Percentiles rank a stretch among this genome's conserved stretches.
Evolutionary conservation across 2,113 vertebrate genomes (phyloP).

Genomic region (Junco hyemalis): DNA sequence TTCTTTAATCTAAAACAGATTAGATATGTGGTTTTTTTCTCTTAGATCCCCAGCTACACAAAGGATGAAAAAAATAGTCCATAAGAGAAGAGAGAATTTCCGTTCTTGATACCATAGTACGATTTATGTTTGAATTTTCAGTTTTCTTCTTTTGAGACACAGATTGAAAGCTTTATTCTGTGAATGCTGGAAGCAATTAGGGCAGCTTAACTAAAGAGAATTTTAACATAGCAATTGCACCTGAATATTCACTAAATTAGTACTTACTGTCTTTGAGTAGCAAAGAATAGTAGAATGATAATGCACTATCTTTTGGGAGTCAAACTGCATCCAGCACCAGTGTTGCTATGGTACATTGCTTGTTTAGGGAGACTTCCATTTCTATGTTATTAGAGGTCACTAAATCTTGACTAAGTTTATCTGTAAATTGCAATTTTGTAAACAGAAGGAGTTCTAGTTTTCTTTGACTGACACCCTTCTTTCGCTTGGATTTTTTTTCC

Average conservation of each 20-base stretch:
- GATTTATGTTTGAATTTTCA: neutral
- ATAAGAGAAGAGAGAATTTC: neutral
- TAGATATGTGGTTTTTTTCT: rapidly evolving
- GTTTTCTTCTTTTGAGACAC: neutral
- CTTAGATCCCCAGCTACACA: neutral
- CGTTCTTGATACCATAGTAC: neutral
- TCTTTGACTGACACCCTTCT: neutral
- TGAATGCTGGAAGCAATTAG: neutral
- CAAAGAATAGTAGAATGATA: neutral
- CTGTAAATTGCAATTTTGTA: neutral
- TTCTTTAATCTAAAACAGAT: neutral
- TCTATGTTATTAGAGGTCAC: neutral
- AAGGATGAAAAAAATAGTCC: neutral
- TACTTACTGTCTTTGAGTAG: neutral
- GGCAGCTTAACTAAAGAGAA: neutral
- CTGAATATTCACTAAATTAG: neutral
- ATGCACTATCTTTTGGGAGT: neutral
- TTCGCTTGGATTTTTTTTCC: neutral
- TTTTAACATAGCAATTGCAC: neutral
- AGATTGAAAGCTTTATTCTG: neutral
- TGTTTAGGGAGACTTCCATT: neutral
- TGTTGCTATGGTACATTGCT: neutral
- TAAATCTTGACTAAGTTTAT: neutral
- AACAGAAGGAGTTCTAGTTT: neutral
- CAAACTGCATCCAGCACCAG: neutral